A percentile compares a stretch with the other conserved stretches of the same genome.
These are phyloP conservation scores for Tetropium fuscum DNA, from an alignment of 2,888 invertebrate species.

Conservation along the genomic window DNA sequence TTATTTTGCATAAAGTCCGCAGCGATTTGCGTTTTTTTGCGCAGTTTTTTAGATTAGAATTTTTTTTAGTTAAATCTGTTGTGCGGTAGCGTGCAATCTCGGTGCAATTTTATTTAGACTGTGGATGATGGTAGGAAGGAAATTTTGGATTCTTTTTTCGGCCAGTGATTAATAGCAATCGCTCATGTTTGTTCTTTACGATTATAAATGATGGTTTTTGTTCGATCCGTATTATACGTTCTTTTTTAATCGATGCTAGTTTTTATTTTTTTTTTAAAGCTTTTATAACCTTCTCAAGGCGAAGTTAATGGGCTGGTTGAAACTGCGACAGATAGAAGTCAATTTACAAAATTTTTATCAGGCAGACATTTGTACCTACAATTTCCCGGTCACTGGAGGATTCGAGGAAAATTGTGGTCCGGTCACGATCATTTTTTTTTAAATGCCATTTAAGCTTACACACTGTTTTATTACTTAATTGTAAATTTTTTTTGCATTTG, in stretches of 20 bases:
- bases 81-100: conserved; percentile 29
- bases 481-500: not conserved
- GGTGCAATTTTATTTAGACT: conserved; percentile 37
- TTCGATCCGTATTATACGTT: conserved; percentile 35
- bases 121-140: conserved; percentile 17
- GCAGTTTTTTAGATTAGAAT: conserved; percentile 30
- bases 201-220: conserved; percentile 22
- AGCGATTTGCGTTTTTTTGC: conserved; percentile 29
- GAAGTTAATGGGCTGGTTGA: conserved; percentile 50
- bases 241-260: conserved; percentile 30
- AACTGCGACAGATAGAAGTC: conserved; percentile 53
- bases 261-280: conserved; percentile 26
- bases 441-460: too few relatives aligned
- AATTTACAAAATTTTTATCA: conserved; percentile 50
- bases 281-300: conserved; percentile 36
- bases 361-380: conserved; percentile 20
- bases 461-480: not conserved
- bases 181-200: conserved; percentile 42
- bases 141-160: conserved; percentile 32
- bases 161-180: conserved; percentile 37
- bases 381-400: too few relatives aligned
- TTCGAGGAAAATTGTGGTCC: not conserved
- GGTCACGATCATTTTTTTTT: not conserved
- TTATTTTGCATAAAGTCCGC: conserved; percentile 36
- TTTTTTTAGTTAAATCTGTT: conserved; percentile 32